Evolutionary conservation across 2,797 vertebrate species (phyloP).

Genomic region (Potorous gilbertii): DNA sequence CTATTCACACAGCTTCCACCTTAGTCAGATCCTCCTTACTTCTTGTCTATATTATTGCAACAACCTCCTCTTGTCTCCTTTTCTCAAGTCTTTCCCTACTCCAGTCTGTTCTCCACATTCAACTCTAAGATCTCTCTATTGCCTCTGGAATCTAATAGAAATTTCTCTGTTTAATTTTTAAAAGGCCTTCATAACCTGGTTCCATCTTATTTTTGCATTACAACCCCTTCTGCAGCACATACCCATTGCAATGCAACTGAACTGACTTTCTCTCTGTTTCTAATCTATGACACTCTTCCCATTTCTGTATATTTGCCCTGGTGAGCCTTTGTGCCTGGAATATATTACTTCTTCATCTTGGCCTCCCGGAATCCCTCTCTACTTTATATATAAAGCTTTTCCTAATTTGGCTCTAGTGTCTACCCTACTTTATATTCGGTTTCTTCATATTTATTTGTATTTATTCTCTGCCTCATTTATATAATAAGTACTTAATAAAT

Average conservation of each 20-base stretch:
- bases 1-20: too few species aligned
- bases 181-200: too few species aligned
- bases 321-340: neutral
- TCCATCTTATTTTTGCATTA: too few species aligned
- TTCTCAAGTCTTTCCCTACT: too few species aligned
- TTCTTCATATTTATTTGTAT: neutral
- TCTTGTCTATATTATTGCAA: too few species aligned
- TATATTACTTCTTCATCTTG: neutral
- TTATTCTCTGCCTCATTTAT: neutral
- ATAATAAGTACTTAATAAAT: neutral
- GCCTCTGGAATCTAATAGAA: too few species aligned
- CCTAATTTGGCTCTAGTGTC: neutral
- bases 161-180: too few species aligned
- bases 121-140: too few species aligned
- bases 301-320: neutral
- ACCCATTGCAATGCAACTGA: neutral
- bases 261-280: neutral
- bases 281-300: neutral
- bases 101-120: too few species aligned
- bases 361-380: neutral
- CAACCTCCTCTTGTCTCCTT: too few species aligned
- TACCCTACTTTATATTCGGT: neutral
- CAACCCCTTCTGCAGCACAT: neutral
- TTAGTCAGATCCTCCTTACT: too few species aligned
- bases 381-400: neutral